Base-by-base conservation (phyloP, 2,113 vertebrate genomes). In the Scytalopus superciliaris region DNA sequence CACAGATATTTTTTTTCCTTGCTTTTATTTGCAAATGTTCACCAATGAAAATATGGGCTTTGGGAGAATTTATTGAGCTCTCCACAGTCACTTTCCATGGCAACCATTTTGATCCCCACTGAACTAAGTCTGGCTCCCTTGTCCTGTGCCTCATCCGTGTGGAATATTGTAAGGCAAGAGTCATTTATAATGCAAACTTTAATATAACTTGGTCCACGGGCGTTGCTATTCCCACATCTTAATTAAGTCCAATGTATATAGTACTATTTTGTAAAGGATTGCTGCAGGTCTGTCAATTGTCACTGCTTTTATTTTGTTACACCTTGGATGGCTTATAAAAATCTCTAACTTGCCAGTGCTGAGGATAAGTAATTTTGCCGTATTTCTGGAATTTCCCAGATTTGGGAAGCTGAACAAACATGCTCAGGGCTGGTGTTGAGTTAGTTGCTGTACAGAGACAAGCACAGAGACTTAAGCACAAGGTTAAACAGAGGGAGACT, bases 41-140 rank as follows among this genome's bases (percentile, higher is more conserved):
- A 19, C 91, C n/a, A 12, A 35, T 74, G 75, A 81, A 90, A 94
- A 90, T 79, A 89, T 1, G 30, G 68, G 72, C 92, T 85, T 90
- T 39, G 55, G 81, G 68, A 77, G 88, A 95, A 90, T 87, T 95
- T 96, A 42, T 35, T 80, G 89, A 88, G 78, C 69, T 68, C 80
- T 80, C 40, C 1, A 6, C 60, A 53, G 14, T 35, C 68, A 80
- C 44, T 93, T 96, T 64, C 93, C 95, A 96, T 93, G 90, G 83
- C 91, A 97, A 96, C 88, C 78, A 5, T 80, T 95, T 84, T 91
- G 83, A 90, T 96, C 86, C 87, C 90, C 63, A 15, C 77, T 74
- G 88, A 84, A 95, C 28, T 63, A 49, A 74, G 52, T 80, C 62
- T 17, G 5, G 50, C 77, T 80, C 59, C 44, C 75, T 92, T 88